Percentiles rank a stretch among this genome's conserved stretches.
phyloP scores from a whole-genome alignment of 2,113 vertebrate genomes.

The Platysternon megacephalum region DNA sequence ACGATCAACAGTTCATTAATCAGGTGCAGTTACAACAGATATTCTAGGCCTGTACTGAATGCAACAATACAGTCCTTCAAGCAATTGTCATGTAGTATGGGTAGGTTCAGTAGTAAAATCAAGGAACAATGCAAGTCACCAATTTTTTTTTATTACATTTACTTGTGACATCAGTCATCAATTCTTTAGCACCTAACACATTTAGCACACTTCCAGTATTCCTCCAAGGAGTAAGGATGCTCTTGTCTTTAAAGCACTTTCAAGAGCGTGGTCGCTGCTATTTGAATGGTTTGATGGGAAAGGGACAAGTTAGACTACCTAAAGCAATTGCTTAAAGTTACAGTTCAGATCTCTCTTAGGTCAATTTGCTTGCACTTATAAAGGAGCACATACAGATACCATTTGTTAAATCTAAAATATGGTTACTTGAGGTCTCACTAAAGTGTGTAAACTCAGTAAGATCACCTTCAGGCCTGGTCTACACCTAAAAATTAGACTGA shows the following conservation, averaged over 20 bases:
- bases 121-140: neutral
- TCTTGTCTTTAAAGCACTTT: neutral
- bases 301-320: neutral
- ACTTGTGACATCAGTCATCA: neutral
- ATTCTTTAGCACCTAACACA: neutral
- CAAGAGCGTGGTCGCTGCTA: neutral
- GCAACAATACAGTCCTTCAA: neutral
- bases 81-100: neutral
- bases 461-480: neutral
- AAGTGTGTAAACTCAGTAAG: neutral
- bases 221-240: neutral
- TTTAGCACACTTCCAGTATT: neutral
- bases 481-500: neutral
- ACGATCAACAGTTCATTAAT: neutral
- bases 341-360: neutral
- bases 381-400: neutral
- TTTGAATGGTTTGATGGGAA: neutral
- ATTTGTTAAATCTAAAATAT: neutral
- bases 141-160: neutral
- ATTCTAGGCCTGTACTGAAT: neutral
- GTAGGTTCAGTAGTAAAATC: neutral
- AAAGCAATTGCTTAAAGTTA: neutral
- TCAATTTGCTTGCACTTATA: neutral
- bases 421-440: neutral
- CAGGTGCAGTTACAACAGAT: neutral